A percentile compares a stretch with the other conserved stretches of the same genome.
phyloP scores from a whole-genome alignment of 2,113 vertebrate species.

The Proteles cristata region DNA sequence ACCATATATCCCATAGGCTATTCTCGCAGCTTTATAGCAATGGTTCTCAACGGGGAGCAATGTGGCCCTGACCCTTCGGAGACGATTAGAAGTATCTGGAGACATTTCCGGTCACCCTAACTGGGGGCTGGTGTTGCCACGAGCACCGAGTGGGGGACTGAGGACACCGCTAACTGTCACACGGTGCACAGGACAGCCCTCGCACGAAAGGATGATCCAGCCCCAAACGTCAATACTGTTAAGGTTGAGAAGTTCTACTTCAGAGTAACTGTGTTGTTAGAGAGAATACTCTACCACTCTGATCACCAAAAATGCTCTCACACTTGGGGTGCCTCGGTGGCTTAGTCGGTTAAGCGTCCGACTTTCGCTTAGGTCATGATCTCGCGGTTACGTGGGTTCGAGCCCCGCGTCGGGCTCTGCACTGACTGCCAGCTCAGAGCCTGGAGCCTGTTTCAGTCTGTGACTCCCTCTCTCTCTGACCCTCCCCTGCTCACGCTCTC shows the following conservation, averaged over 20 bases:
- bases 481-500: too few species aligned
- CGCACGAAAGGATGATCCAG: not conserved
- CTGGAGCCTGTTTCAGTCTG: too few species aligned
- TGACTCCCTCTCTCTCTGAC: too few species aligned
- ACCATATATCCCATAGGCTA: not conserved
- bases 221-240: not conserved
- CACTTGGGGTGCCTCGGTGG: too few species aligned
- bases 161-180: not conserved
- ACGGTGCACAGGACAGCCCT: not conserved
- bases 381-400: too few species aligned
- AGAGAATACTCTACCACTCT: not conserved
- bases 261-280: not conserved
- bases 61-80: not conserved
- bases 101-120: not conserved
- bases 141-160: not conserved
- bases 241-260: not conserved
- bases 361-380: too few species aligned
- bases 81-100: not conserved
- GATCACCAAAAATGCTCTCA: slow-evolving; percentile 30
- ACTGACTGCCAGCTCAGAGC: too few species aligned
- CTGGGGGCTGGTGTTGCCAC: not conserved
- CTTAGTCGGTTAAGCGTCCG: too few species aligned
- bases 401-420: too few species aligned
- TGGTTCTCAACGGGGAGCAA: not conserved
- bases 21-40: not conserved